A percentile compares a stretch with the other conserved stretches of the same genome.
Conservation (phyloP, 2,888 invertebrate genomes). For the Hyalella azteca region DNA sequence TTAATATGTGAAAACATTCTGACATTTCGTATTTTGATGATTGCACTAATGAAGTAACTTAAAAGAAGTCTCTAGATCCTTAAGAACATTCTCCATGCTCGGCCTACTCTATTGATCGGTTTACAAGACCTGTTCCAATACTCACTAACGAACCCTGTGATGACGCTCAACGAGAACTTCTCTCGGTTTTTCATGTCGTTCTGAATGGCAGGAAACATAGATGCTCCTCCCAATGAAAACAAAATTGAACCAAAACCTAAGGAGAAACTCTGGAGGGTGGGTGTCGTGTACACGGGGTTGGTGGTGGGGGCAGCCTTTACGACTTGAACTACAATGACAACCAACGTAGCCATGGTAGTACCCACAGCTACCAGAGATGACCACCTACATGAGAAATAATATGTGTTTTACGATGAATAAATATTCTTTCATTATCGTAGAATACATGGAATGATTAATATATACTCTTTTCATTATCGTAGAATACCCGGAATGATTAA, state of each 20-base stretch:
- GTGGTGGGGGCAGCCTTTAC: constrained; percentile 66
- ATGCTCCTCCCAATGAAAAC: constrained; percentile 76
- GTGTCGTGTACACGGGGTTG: constrained; percentile 65
- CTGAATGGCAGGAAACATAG: constrained; percentile 79
- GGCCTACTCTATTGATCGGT: too few species aligned
- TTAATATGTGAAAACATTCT: background rate
- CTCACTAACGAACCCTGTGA: constrained; percentile 71
- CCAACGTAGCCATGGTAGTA: constrained; percentile 70
- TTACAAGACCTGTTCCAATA: too few species aligned
- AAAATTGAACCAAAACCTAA: constrained; percentile 73
- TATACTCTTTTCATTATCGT: too few species aligned
- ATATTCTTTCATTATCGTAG: too few species aligned
- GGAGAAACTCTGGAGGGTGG: constrained; percentile 72
- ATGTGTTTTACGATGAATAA: too few species aligned
- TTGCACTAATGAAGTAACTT: too few species aligned
- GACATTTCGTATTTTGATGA: background rate
- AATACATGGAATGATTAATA: too few species aligned
- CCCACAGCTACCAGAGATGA: constrained; percentile 72
- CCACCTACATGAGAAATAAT: constrained; percentile 65
- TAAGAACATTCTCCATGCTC: too few species aligned
- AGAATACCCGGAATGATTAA: too few species aligned
- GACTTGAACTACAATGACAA: constrained; percentile 71
- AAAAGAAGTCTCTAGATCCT: too few species aligned
- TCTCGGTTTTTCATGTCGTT: constrained; percentile 75
- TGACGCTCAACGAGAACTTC: constrained; percentile 71